A percentile compares a stretch with the other conserved stretches of the same genome.
phyloP scores from a whole-genome alignment of 2,113 vertebrate species.

The Campylomormyrus numenius region DNA sequence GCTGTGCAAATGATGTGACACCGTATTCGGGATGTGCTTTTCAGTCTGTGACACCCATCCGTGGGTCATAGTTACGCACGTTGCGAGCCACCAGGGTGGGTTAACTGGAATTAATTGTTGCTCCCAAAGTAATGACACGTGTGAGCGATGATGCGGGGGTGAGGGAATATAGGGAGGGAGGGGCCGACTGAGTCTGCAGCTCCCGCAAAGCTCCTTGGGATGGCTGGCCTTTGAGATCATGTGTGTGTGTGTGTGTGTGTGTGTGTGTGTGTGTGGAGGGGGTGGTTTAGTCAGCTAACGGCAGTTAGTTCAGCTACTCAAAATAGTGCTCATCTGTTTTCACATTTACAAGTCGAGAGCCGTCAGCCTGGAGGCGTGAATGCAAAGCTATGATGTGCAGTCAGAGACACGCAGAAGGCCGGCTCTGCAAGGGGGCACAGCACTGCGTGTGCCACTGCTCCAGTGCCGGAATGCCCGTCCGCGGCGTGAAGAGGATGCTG shows the following conservation, averaged over 20 bases:
- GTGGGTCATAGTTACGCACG: background rate
- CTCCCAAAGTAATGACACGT: background rate
- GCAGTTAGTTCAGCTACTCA: background rate
- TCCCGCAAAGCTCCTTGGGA: background rate
- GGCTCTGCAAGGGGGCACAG: background rate
- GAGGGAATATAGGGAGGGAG: background rate
- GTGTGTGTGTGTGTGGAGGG: background rate
- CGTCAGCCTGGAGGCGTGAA: background rate
- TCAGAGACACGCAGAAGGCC: background rate
- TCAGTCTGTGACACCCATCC: background rate
- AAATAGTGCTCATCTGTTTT: conserved; percentile 11
- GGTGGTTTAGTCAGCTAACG: conserved; percentile 3
- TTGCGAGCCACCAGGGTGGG: background rate
- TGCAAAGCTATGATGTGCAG: background rate
- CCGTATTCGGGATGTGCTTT: background rate
- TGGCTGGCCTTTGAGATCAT: background rate
- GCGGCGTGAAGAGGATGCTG: background rate
- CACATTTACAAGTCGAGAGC: background rate
- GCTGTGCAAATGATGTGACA: background rate
- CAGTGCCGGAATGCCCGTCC: background rate
- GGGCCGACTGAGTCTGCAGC: background rate
- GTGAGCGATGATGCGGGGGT: background rate
- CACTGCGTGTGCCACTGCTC: background rate
- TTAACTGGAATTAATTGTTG: background rate
- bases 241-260: background rate